Evolutionary conservation across 2,797 vertebrate species (phyloP).

Genomic region (Zenarchopterus dispar): DNA sequence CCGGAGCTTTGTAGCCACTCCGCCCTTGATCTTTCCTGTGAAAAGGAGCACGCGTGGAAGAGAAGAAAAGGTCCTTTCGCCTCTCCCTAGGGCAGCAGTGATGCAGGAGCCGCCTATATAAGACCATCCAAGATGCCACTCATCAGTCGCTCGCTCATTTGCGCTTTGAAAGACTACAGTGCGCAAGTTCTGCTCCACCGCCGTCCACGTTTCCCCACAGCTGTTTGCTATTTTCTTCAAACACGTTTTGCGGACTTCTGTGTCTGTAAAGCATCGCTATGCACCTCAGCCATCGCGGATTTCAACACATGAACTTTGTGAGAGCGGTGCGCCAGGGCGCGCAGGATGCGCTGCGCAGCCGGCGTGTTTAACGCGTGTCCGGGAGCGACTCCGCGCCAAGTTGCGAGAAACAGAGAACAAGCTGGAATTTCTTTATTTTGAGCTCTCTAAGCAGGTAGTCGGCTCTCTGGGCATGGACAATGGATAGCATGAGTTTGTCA

Average conservation of each 20-base stretch:
- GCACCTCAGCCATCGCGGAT: conserved; percentile 17
- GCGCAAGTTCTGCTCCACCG: background rate
- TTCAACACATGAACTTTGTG: conserved; percentile 34
- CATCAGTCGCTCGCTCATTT: conserved; percentile 26
- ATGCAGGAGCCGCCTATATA: conserved; percentile 71
- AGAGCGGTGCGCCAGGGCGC: conserved; percentile 28
- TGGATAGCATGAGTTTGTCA: conserved; percentile 76
- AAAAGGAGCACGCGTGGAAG: conserved; percentile 15
- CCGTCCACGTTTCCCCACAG: conserved; percentile 6
- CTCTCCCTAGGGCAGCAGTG: conserved; percentile 34
- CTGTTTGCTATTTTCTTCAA: background rate
- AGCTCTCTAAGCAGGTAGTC: background rate
- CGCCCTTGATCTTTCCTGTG: conserved; percentile 3
- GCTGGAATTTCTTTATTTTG: conserved; percentile 3
- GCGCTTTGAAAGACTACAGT: conserved; percentile 19
- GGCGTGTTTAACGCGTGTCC: background rate
- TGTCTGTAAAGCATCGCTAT: background rate
- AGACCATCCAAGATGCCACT: conserved; percentile 59
- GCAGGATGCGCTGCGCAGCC: conserved; percentile 27
- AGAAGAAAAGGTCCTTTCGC: conserved; percentile 32
- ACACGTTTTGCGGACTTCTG: background rate
- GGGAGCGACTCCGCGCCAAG: conserved; percentile 30
- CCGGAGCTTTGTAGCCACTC: no score
- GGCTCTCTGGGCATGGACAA: conserved; percentile 58
- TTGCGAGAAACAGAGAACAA: conserved; percentile 26